phyloP scores from a whole-genome alignment of 2,797 vertebrate species.

The Pitangus sulphuratus region DNA sequence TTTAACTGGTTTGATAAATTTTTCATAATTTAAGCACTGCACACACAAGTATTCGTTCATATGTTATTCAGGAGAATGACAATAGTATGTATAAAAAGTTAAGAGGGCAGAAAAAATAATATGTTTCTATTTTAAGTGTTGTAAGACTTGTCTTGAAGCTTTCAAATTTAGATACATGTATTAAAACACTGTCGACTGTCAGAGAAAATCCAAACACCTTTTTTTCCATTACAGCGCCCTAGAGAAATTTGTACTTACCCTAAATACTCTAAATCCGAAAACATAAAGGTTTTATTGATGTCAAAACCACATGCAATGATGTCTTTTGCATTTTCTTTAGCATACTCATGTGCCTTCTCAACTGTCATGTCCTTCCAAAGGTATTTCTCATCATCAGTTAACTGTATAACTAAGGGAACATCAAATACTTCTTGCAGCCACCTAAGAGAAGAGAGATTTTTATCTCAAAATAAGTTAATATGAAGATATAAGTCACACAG shows the following conservation, averaged over 20 bases:
- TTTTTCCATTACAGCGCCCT: background rate
- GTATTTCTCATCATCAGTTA: slow-evolving; percentile 99
- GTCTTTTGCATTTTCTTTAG: slow-evolving; percentile 92
- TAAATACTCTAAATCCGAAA: slow-evolving; percentile 96
- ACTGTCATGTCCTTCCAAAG: slow-evolving; percentile 95
- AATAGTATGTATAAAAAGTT: background rate
- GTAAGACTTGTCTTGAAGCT: background rate
- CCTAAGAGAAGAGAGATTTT: slow-evolving; percentile 73
- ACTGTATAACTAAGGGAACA: slow-evolving; percentile 92
- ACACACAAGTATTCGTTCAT: background rate
- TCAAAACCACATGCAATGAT: slow-evolving; percentile 98
- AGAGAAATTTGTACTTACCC: slow-evolving; percentile 80
- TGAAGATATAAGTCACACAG: background rate
- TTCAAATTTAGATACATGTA: background rate
- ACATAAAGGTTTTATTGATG: slow-evolving; percentile 96
- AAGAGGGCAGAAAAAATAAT: background rate
- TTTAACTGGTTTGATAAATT: background rate
- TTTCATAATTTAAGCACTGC: background rate
- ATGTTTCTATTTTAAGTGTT: background rate
- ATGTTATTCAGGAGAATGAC: background rate
- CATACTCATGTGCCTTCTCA: slow-evolving; percentile 87
- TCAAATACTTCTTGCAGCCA: slow-evolving; percentile 97
- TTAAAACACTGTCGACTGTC: background rate
- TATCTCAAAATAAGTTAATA: background rate
- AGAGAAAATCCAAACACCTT: background rate